Conservation (phyloP, 2,113 vertebrate genomes). For the Mystacornis crossleyi region DNA sequence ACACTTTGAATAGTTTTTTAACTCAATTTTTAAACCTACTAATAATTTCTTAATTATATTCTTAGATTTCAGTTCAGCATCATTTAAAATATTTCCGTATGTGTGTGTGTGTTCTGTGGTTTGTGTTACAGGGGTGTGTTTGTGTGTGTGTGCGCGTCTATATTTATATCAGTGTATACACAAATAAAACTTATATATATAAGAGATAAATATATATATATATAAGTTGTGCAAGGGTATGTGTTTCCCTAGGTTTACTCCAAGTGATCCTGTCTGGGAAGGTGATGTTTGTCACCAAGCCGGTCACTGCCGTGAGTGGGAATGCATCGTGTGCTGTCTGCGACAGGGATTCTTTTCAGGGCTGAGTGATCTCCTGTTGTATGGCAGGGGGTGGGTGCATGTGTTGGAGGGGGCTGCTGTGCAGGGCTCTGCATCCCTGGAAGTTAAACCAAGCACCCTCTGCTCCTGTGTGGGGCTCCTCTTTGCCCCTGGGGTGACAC, state of each 20-base stretch:
- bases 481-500: neutral
- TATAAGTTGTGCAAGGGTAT: slow-evolving; percentile 34
- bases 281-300: neutral
- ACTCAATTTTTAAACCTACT: slow-evolving; percentile 53
- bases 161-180: slow-evolving; percentile 52
- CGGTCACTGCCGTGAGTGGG: neutral
- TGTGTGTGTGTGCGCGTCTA: neutral
- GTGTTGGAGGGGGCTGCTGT: neutral
- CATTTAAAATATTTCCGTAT: neutral
- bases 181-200: slow-evolving; percentile 60
- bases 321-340: fast-evolving
- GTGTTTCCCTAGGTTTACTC: slow-evolving; percentile 49
- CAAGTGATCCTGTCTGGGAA: neutral
- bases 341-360: neutral
- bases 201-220: neutral
- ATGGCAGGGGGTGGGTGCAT: neutral
- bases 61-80: slow-evolving; percentile 37
- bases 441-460: neutral
- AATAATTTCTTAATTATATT: slow-evolving; percentile 46
- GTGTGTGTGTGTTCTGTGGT: neutral
- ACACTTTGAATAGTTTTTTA: slow-evolving; percentile 54
- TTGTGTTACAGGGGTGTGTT: neutral
- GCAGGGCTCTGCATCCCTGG: neutral
- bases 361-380: neutral
- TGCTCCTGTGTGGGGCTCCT: neutral